Evolutionary conservation across 2,888 invertebrate genomes (phyloP), one percentile per base, ranked within the genome.

Genomic region (Meandrusa payeni): DNA sequence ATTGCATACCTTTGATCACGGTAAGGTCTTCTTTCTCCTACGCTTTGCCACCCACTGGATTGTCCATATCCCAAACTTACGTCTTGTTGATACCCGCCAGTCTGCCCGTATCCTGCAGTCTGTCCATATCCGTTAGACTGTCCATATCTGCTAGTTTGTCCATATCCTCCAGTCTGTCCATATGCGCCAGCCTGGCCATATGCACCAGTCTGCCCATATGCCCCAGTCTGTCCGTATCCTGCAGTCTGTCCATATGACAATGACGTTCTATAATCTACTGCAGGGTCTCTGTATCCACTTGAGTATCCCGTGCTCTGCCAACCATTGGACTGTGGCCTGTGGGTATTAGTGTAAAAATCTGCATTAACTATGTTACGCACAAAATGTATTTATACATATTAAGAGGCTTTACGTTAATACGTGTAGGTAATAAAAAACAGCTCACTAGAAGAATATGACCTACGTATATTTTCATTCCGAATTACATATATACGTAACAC

Each of bases 21-120:
- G 47, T 86, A 86, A 6, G 85, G 83, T 41, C 85, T 60, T 24
- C 82, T 61, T 32, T 79, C 82, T 0, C 81, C 80, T 0, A 83
- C 82, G 32, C 70, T 81, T 2, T 73, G 72, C 86, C 86, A 85
- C 1, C 85, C 85, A 23, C 73, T 76, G 1, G 73, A 52, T 41
- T 69, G 65, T 0, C 69, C 69, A 45, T 54, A 54, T 29, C 55
- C 50, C 5, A 45, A 34, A 40, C 23, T 26, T 10, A 45, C 11
- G 27, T 48, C 39, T 19, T 46, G 58, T 52, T n/a, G 59, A 4
- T 49, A 46, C 1, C 48, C 47, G 0, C 51, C 5, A 3, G 50
- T 50, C 2, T 60, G 59, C 2, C 56, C 50, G 41, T 61, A 48
- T 5, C 50, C 33, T 3, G 22, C 13, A 5, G 45, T 48, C 37